Evolutionary conservation across 2,888 invertebrate genomes (phyloP), one percentile per base, ranked within the genome.

Genomic region (Pasiphila rectangulata): DNA sequence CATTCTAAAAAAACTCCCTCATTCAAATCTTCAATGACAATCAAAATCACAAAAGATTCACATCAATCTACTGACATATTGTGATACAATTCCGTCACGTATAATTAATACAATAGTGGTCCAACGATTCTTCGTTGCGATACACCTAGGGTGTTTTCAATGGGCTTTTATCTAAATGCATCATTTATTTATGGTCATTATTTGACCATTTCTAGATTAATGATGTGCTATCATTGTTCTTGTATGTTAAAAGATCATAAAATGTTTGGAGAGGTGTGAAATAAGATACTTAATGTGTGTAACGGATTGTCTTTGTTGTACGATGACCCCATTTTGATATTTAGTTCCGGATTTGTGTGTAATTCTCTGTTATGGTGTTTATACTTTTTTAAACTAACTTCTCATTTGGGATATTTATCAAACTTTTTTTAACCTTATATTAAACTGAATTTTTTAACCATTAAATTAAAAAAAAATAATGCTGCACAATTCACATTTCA

Each of bases 121-220:
- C 73, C 76, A 64, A 75, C 70, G 56, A 54, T 59, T 70, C 67
- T 69, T 79, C 75, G 79, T 79, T 78, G 75, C 46, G 65, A 63
- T 51, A 76, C 70, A 69, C 64, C 37, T 45, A 50, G 50, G 50
- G 50, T 50, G 41, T 38, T 38, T 45, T 50, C 45, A 46, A 50
- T 41, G 21, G 49, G 37, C 45, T 46, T 46, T 53, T 79, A 83
- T 83, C 84, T 77, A 65, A 75, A 67, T 75, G 56, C 67, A 83
- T 82, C 77, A 86, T 84, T 86, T 87, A 87, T 87, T 87, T 83
- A 84, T 84, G 88, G 88, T 87, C 87, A 88, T 88, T 87, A 87
- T 87, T 87, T 87, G 87, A 86, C 87, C 87, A 79, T 87, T 86
- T 84, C 73, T 58, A 67, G 75, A 78, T 79, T 87, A 85, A 87